Evolutionary conservation across 2,797 vertebrate genomes (phyloP).

Genomic region (Anguilla megastoma): DNA sequence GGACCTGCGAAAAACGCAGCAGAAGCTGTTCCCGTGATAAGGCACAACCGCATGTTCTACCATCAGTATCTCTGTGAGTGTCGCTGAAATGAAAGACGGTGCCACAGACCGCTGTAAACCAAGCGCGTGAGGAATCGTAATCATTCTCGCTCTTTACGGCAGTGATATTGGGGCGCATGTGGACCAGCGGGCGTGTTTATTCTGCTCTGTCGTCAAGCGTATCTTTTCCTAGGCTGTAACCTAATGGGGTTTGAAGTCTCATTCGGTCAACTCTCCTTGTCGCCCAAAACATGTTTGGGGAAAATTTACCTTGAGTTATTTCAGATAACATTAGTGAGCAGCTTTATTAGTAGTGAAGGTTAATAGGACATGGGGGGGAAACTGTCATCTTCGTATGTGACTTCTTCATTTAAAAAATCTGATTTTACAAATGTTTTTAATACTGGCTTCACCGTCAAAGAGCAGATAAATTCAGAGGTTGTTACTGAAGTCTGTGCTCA

Average conservation of each 20-base stretch:
- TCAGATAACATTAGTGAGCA: background rate
- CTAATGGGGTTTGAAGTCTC: background rate
- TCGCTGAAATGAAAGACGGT: slow-evolving; percentile 1
- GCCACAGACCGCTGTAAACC: background rate
- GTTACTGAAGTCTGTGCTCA: no score
- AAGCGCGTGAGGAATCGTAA: no score
- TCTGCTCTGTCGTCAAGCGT: background rate
- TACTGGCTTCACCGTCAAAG: no score
- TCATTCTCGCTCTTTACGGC: background rate
- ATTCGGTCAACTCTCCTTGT: background rate
- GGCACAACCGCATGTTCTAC: slow-evolving; percentile 31
- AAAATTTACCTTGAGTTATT: background rate
- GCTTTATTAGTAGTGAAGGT: background rate
- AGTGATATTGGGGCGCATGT: background rate
- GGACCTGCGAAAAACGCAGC: background rate
- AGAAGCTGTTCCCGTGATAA: slow-evolving; percentile 27
- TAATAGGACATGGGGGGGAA: background rate
- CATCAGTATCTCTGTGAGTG: slow-evolving; percentile 19
- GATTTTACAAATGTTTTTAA: background rate
- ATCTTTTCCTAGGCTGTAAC: background rate
- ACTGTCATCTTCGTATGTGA: no score
- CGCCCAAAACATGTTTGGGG: background rate
- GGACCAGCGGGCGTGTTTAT: background rate
- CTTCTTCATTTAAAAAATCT: background rate
- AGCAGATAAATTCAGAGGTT: no score